Evolutionary conservation across 2,113 vertebrate species (phyloP).

Genomic region (Puffinus mauretanicus): DNA sequence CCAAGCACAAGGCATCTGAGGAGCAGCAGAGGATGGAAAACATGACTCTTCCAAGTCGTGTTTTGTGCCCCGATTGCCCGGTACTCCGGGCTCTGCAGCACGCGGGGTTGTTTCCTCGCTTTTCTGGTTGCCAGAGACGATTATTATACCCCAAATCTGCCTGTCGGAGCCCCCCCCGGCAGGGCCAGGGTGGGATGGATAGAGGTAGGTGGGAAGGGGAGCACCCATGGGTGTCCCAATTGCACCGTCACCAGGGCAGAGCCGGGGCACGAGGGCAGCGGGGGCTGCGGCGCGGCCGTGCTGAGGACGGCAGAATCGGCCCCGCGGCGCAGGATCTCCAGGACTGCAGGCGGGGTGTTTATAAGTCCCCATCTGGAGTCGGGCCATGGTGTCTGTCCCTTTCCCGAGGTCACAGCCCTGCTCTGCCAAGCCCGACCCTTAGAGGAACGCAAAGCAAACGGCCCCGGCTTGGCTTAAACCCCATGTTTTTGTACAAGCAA

Average conservation of each 20-base stretch:
- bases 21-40: neutral
- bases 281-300: neutral
- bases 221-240: neutral
- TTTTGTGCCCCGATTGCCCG: neutral
- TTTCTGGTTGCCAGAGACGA: no score
- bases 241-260: neutral
- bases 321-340: fast-evolving
- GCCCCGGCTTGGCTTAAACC: neutral
- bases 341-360: neutral
- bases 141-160: no score
- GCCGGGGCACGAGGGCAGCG: fast-evolving
- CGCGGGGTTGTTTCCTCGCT: no score
- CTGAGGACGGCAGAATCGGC: neutral
- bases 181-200: no score
- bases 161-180: no score
- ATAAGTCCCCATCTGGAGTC: neutral
- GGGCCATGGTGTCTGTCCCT: neutral
- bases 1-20: neutral
- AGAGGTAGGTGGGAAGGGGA: no score
- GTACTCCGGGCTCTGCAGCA: no score
- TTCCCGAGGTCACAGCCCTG: neutral
- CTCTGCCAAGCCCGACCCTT: neutral
- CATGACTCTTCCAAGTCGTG: neutral
- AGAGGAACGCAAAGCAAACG: neutral
- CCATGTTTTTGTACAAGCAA: neutral